Percentiles rank a stretch among this genome's conserved stretches.
These are phyloP conservation scores for Noctua janthina DNA, from an alignment of 2,888 invertebrate genomes.

Conservation along the genomic window DNA sequence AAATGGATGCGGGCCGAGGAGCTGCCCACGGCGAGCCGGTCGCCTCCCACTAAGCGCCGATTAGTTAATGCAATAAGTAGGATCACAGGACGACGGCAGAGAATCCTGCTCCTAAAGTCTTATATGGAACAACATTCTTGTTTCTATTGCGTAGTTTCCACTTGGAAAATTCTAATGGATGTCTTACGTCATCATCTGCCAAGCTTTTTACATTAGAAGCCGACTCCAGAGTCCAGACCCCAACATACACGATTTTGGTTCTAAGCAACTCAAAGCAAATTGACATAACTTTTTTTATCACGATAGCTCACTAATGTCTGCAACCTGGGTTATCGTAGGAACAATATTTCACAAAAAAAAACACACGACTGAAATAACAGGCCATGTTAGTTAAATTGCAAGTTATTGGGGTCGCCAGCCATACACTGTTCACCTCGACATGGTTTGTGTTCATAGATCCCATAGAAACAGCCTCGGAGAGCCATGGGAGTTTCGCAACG, in stretches of 20 bases:
- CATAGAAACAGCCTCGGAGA: slow-evolving; percentile 8
- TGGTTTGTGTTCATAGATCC: slow-evolving; percentile 18
- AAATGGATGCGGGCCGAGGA: neutral
- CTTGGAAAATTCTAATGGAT: neutral
- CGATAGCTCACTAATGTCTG: neutral
- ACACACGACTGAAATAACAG: neutral
- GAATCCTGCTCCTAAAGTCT: neutral
- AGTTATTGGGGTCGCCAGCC: slow-evolving; percentile 10
- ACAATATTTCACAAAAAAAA: neutral
- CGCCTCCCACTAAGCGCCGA: slow-evolving; percentile 27
- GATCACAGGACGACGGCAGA: neutral
- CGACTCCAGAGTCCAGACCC: neutral
- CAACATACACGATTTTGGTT: neutral
- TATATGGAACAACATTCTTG: neutral
- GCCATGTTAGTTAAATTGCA: neutral
- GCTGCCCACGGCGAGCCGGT: slow-evolving; percentile 24
- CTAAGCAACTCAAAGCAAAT: neutral
- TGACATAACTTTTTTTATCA: neutral
- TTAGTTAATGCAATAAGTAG: slow-evolving; percentile 34
- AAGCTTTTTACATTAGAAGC: neutral
- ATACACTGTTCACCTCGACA: slow-evolving; percentile 48
- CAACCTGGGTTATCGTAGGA: neutral
- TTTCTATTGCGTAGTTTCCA: neutral
- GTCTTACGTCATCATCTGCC: neutral
- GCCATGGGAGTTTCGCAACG: slow-evolving; percentile 10